Conservation (phyloP, 2,113 vertebrate genomes). For the Apteryx mantelli region DNA sequence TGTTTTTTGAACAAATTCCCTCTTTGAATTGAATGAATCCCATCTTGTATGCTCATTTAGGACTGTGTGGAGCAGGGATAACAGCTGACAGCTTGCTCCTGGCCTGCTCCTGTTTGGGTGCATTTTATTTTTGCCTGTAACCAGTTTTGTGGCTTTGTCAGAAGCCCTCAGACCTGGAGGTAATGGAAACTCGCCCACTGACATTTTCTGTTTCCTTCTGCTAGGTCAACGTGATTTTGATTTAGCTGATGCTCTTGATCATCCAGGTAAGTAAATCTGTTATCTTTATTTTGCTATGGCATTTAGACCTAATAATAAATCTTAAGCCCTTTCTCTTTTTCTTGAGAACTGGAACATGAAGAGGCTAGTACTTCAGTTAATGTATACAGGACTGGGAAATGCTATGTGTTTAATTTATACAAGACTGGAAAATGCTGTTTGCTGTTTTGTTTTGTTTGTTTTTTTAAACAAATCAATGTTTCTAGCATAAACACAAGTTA, state of each 20-base stretch:
- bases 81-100: neutral
- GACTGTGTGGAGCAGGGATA: accelerated
- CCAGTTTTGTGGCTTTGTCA: neutral
- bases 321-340: neutral
- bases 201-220: neutral
- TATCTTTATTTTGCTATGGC: neutral
- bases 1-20: neutral
- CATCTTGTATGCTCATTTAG: neutral
- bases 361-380: neutral
- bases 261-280: constrained; percentile 33
- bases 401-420: neutral
- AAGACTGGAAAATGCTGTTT: neutral
- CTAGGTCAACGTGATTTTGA: constrained; percentile 75
- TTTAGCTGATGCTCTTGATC: constrained; percentile 74
- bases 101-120: neutral
- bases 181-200: neutral
- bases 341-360: neutral
- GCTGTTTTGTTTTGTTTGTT: neutral
- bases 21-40: neutral
- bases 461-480: neutral
- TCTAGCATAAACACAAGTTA: neutral
- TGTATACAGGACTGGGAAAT: neutral
- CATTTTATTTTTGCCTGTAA: neutral
- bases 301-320: neutral
- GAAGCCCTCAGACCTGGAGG: neutral